These are phyloP conservation scores for Hemaris fuciformis DNA, from an alignment of 2,888 invertebrate species.

Conservation along the genomic window DNA sequence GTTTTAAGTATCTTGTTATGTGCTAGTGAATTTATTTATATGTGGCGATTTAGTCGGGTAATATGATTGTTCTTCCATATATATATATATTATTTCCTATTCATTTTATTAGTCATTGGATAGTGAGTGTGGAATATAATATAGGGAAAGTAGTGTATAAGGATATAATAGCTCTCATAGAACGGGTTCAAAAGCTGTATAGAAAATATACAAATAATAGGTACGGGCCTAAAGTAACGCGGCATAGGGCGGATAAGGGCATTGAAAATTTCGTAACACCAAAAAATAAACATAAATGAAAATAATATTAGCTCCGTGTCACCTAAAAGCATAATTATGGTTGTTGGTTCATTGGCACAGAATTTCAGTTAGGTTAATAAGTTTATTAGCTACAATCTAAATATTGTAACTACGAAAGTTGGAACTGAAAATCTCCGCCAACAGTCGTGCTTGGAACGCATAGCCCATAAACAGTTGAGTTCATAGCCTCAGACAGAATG, in stretches of 20 bases:
- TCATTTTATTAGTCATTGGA: constrained; percentile 36
- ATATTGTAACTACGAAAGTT: background rate
- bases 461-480: constrained; percentile 61
- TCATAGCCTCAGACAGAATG: constrained; percentile 60
- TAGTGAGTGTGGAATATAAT: constrained; percentile 65
- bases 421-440: constrained; percentile 56
- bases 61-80: background rate
- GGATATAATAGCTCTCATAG: constrained; percentile 51
- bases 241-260: constrained; percentile 74
- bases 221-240: constrained; percentile 70
- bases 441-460: constrained; percentile 64
- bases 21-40: background rate
- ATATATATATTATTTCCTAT: constrained; percentile 30
- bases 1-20: background rate
- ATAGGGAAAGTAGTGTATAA: constrained; percentile 60
- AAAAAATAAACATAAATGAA: constrained; percentile 67
- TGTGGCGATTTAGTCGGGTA: background rate
- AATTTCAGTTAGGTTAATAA: constrained; percentile 45
- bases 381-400: background rate
- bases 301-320: constrained; percentile 76
- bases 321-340: constrained; percentile 76
- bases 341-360: constrained; percentile 58
- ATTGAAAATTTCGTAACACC: constrained; percentile 61
- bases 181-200: constrained; percentile 62
- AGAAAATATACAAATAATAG: constrained; percentile 56